phyloP scores from a whole-genome alignment of 2,888 invertebrate species.

The Branchipolynoe longqiensis region DNA sequence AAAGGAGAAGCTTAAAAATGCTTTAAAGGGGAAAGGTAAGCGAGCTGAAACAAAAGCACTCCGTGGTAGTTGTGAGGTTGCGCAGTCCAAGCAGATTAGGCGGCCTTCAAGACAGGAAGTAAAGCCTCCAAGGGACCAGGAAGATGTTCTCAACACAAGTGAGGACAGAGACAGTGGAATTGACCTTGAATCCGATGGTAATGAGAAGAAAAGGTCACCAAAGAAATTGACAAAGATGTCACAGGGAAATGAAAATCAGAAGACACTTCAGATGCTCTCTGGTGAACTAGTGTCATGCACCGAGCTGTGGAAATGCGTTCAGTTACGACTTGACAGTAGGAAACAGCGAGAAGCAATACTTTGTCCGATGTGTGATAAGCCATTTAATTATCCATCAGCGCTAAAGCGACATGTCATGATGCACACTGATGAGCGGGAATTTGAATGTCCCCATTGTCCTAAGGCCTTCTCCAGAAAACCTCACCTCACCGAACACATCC shows the following conservation, averaged over 20 bases:
- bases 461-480: conserved; percentile 38
- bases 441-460: conserved; percentile 15
- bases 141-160: conserved; percentile 1
- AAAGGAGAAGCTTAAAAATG: background rate
- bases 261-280: background rate
- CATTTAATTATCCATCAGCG: conserved; percentile 7
- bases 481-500: conserved; percentile 58
- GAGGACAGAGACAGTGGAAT: conserved; percentile 20
- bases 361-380: conserved; percentile 45
- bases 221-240: background rate
- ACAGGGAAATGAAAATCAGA: background rate
- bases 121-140: no score
- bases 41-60: no score
- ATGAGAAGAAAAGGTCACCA: background rate
- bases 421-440: conserved; percentile 38
- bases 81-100: no score
- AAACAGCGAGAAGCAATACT: background rate
- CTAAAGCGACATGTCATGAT: conserved; percentile 40
- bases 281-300: background rate
- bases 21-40: no score
- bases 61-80: no score
- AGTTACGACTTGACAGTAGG: background rate
- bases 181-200: conserved; percentile 33
- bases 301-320: conserved; percentile 2
- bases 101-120: no score